These are phyloP conservation scores for Helogale parvula DNA, from an alignment of 2,113 vertebrate species.

Conservation along the genomic window DNA sequence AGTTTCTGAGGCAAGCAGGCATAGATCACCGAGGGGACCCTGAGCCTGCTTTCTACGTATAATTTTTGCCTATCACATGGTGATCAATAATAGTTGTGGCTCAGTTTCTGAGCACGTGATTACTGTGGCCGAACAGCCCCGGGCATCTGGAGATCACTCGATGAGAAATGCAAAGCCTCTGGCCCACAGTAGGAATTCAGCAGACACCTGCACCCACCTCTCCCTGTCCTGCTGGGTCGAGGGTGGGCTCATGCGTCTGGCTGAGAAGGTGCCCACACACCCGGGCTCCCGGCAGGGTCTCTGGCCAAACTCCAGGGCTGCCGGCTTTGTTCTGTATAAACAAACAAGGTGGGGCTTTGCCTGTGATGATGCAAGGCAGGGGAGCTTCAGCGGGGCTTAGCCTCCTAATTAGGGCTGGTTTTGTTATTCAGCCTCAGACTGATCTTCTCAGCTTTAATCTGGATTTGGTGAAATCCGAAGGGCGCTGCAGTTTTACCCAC, in stretches of 20 bases:
- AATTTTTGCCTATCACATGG: not conserved
- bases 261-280: not conserved
- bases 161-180: not conserved
- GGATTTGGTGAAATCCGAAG: slow-evolving; percentile 68
- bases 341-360: slow-evolving; percentile 63
- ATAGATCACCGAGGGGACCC: not conserved
- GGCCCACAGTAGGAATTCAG: not conserved
- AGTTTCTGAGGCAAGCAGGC: not conserved
- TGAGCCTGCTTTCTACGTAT: not conserved
- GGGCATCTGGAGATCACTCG: not conserved
- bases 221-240: not conserved
- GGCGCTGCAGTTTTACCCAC: slow-evolving; percentile 43
- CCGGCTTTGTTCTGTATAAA: slow-evolving; percentile 60
- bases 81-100: not conserved
- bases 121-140: not conserved
- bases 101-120: not conserved
- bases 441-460: slow-evolving; percentile 69
- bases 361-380: not conserved
- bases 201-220: not conserved
- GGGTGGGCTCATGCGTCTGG: rapidly evolving
- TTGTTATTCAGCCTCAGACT: slow-evolving; percentile 58
- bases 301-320: slow-evolving; percentile 34
- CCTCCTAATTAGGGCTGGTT: slow-evolving; percentile 73
- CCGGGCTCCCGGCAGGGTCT: not conserved
- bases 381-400: slow-evolving; percentile 28